Base-by-base conservation (phyloP, 2,797 vertebrate genomes). In the Margarornis squamiger region DNA sequence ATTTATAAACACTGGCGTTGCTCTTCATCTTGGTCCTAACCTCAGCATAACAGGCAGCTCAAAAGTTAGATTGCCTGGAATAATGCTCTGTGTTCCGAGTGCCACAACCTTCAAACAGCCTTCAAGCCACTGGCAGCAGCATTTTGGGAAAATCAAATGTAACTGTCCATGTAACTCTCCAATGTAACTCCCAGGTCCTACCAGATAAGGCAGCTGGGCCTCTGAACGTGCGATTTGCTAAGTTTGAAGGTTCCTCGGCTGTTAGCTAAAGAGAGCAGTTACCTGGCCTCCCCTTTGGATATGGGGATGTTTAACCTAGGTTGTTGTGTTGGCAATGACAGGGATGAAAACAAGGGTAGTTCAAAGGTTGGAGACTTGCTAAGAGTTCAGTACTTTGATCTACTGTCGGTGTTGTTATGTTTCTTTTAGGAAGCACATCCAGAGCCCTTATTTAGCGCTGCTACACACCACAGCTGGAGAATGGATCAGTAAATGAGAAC, bases 341-440 rank as follows among this genome's bases (percentile, higher is more conserved):
- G 96, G 93, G 96, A 95, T 97, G 92, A 97, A 97, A 96, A 96
- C 95, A 96, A 91, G 95, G 90, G 88, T 95, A 87, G 97, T 97
- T 97, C 97, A 98, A 98, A 98, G 97, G 98, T 97, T 97, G 97
- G 88, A 80, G 82, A 88, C 95, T 96, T 90, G 95, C 97, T 96
- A 96, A 93, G 95, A 97, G 95, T 97, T 92, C 97, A 97, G 97
- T 96, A 97, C 97, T 98, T 98, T 98, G 98, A 98, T 98, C 97
- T 95, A 91, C 92, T 97, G 93, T 94, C 67, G 34, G 88, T 91
- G 96, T 88, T 95, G 94, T 94, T 97, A 82, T 76, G 80, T 91
- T 97, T 93, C 94, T 95, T 96, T 94, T 97, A 95, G 97, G 94
- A 97, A 96, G 93, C 96, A 90, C 91, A 91, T 93, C 94, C 87